Evolutionary conservation across 2,888 invertebrate genomes (phyloP).

Genomic region (Rhagonycha fulva): DNA sequence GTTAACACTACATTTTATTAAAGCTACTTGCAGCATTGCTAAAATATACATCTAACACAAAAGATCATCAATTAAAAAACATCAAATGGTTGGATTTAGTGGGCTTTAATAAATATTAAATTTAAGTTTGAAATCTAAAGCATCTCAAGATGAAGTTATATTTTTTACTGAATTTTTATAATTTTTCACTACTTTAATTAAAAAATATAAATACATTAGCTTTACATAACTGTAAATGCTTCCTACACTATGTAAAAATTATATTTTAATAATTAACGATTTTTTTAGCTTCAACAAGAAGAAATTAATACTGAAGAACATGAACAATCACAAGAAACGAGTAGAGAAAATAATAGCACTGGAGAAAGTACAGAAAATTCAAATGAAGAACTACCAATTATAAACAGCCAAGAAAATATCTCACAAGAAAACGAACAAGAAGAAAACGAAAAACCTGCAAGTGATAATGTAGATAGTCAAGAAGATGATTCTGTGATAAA

Average conservation of each 20-base stretch:
- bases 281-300: conserved; percentile 24
- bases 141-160: neutral
- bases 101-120: neutral
- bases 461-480: conserved; percentile 33
- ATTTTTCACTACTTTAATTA: no score
- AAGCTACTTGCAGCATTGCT: neutral
- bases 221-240: no score
- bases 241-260: neutral
- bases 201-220: no score
- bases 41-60: neutral
- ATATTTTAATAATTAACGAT: neutral
- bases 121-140: neutral
- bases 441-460: conserved; percentile 35
- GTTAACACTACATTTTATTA: neutral
- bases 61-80: conserved; percentile 18
- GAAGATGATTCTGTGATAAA: conserved; percentile 29
- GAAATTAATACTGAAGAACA: conserved; percentile 45
- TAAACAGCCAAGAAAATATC: neutral
- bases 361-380: conserved; percentile 20
- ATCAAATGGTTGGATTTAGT: conserved; percentile 10
- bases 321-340: conserved; percentile 43
- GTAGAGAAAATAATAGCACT: conserved; percentile 40
- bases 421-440: conserved; percentile 16
- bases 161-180: neutral
- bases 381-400: neutral